A percentile compares a stretch with the other conserved stretches of the same genome.
These are phyloP conservation scores for Scaptomyza cyrtandrae DNA, from an alignment of 2,888 invertebrate species.

Conservation along the genomic window DNA sequence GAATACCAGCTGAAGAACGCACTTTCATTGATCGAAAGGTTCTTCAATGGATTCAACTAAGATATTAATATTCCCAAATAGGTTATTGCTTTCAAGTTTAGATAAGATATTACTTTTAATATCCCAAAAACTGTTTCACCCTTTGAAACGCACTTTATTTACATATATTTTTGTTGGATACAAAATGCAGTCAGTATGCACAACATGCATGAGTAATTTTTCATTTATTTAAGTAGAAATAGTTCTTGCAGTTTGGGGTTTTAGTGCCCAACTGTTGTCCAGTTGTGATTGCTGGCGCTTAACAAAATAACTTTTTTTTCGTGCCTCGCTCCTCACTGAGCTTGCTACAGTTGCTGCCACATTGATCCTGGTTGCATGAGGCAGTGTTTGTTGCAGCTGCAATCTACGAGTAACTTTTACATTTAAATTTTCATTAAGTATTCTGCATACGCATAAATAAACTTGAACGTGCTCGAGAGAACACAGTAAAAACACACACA, in stretches of 20 bases:
- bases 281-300: constrained; percentile 41
- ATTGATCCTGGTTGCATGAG: neutral
- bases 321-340: neutral
- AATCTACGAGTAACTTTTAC: constrained; percentile 77
- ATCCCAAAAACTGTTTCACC: too few species aligned
- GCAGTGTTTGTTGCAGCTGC: constrained; percentile 26
- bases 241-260: constrained; percentile 10
- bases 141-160: too few species aligned
- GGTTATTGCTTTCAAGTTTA: too few species aligned
- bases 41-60: too few species aligned
- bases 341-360: neutral
- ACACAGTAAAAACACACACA: constrained; percentile 63
- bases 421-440: constrained; percentile 82
- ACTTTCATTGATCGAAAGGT: too few species aligned
- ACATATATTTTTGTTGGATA: neutral
- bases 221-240: constrained; percentile 55
- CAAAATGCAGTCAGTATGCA: neutral
- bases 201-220: constrained; percentile 46
- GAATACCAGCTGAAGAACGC: too few species aligned
- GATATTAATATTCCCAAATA: too few species aligned
- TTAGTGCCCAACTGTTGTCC: neutral
- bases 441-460: constrained; percentile 82
- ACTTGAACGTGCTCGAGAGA: constrained; percentile 78
- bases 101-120: too few species aligned
- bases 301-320: constrained; percentile 18